Evolutionary conservation across 2,113 vertebrate species (phyloP).

Genomic region (Apteryx mantelli): DNA sequence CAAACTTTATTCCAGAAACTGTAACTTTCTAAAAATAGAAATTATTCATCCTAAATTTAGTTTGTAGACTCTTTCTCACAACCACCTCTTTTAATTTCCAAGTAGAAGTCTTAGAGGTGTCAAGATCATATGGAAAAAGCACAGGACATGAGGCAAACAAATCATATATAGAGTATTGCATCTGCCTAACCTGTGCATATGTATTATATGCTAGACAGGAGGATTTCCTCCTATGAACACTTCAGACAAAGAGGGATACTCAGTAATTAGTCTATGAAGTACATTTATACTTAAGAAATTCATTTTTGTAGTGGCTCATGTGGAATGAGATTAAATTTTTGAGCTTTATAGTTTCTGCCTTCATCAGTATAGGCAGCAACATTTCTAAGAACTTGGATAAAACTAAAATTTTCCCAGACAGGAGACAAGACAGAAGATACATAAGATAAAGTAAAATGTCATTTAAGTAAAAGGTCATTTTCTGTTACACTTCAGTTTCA

Average conservation of each 20-base stretch:
- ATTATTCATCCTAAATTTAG: background rate
- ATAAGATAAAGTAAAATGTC: constrained; percentile 22
- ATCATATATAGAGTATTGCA: background rate
- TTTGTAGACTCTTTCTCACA: background rate
- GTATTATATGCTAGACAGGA: background rate
- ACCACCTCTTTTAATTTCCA: background rate
- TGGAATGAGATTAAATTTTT: background rate
- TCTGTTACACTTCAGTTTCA: background rate
- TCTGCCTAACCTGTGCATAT: background rate
- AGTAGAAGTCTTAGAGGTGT: background rate
- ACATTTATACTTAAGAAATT: background rate
- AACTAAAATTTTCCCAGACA: background rate
- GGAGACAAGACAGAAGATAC: background rate
- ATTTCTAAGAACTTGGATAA: constrained; percentile 24
- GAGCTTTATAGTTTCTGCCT: background rate
- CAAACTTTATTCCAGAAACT: background rate
- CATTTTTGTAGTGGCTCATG: background rate
- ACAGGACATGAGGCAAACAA: background rate
- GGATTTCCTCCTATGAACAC: background rate
- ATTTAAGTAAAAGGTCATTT: background rate
- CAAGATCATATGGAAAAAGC: background rate
- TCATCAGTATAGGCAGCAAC: background rate
- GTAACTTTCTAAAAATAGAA: background rate
- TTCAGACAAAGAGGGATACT: background rate
- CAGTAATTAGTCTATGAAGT: background rate